A percentile compares a stretch with the other conserved stretches of the same genome.
Conservation (phyloP, 2,797 vertebrate genomes). For the Xenopus petersii region DNA sequence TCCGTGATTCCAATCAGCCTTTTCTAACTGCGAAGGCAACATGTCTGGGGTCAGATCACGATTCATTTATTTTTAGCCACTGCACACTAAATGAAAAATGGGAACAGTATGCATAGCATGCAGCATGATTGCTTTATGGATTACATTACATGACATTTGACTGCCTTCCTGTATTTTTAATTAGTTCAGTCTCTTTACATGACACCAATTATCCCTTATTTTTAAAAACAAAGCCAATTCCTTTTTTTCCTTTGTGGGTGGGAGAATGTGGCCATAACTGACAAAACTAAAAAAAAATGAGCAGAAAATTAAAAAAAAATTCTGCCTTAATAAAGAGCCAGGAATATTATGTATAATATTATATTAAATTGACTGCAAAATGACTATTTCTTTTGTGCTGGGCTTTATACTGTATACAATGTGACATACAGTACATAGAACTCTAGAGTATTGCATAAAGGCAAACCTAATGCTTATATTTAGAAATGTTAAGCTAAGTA, state of each 20-base stretch:
- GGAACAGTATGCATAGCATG: conserved; percentile 23
- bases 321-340: not conserved
- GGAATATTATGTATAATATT: too few species aligned
- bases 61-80: conserved; percentile 47
- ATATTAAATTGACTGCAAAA: too few species aligned
- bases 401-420: too few species aligned
- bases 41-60: conserved; percentile 45
- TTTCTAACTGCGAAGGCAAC: conserved; percentile 42
- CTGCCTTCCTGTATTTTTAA: conserved; percentile 25
- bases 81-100: conserved; percentile 40
- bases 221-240: not conserved
- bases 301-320: not conserved
- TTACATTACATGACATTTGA: conserved; percentile 20
- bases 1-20: conserved; percentile 46
- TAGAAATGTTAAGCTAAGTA: too few species aligned
- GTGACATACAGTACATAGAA: too few species aligned
- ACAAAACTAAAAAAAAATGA: not conserved
- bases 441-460: too few species aligned
- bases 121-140: conserved; percentile 1
- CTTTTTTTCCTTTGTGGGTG: not conserved
- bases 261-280: not conserved
- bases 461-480: too few species aligned
- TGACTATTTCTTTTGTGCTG: too few species aligned
- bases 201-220: conserved; percentile 1
- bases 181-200: conserved; percentile 13